Base-by-base conservation (phyloP, 2,888 invertebrate genomes). In the Serripes groenlandicus region DNA sequence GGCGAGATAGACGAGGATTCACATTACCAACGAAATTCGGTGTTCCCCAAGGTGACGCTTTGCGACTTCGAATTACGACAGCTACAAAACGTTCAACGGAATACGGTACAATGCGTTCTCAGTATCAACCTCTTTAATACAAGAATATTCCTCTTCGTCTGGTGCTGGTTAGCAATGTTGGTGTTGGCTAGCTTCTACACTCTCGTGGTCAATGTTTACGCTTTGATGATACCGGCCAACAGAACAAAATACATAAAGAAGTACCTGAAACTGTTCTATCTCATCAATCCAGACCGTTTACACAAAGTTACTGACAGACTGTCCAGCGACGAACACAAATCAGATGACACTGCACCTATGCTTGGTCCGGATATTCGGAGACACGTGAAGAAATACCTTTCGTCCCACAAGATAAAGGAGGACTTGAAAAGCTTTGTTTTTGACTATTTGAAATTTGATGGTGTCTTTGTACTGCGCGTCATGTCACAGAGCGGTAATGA, bases 101-200 rank as follows among this genome's bases (percentile, higher is more conserved):
- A 90, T 89, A 92, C 92, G 7, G 92, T 93, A 5, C 93, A 92
- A 73, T 92, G 92, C 81, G 92, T 92, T 9, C 87, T 92, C 56
- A 91, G 92, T 11, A 92, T 92, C 73, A 93, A 93, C 75, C 86
- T 93, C n/a, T 93, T 92, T 81, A 93, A 92, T 81, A 91, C 92
- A 81, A 92, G 92, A 83, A 91, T 93, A 66, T 93, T 93, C 81
- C 89, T 93, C n/a, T 91, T 93, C 78, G 82, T 93, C 49, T 93
- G 92, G 93, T 91, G 92, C 79, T 93, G 93, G 93, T 81, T 92
- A 18, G 91, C 92, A 2, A 77, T 93, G 3, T 86, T 93, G 0
- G 85, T 90, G 30, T 30, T 89, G 3, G 72, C 89, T 11, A 90
- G 91, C 32, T 86, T 87, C n/a, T 75, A 89, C 58, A 89, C 91